Base-by-base conservation (phyloP, 2,797 vertebrate species). In the Platyrinchus mystaceus region DNA sequence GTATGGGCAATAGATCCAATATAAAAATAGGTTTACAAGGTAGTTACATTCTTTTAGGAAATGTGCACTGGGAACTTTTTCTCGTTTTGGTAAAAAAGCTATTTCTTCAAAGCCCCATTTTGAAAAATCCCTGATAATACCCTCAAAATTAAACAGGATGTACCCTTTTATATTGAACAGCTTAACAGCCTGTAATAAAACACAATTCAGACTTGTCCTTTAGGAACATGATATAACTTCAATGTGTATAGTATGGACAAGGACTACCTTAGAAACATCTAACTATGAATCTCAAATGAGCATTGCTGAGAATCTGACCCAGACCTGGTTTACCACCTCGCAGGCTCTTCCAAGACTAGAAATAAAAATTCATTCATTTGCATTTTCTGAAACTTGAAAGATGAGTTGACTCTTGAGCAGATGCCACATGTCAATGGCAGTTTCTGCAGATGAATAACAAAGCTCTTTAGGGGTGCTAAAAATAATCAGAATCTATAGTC, bases 391-490 rank as follows among this genome's bases (percentile, higher is more conserved):
- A 93, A 68, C 34, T 66, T 86, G 80, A 81, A 84, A 88, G 20
- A 23, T 1, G 5, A 84, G 44, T 49, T 76, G 60, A 67, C 49
- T 30, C 2, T 62, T 47, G 79, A 90, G 58, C 82, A 91, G 81
- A 85, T 91, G 74, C 70, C 28, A 12, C 34, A 39, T 66, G 60
- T 92, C 91, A 83, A 5, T 52, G 68, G 21, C 83, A 94, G 69
- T 87, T 97, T 76, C 56, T 93, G 64, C 46, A 92, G 76, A 58
- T 87, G 68, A 94, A 68, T 91, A 94, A 62, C 88, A 70, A 88
- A 93, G 44, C 79, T 92, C 77, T 91, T 95, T 9, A 76, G 49
- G 34, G 70, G 17, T 50, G 81, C 77, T 95, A 91, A 94, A 96
- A 92, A 89, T 90, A 95, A 49, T 68, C 15, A 49, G 14, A 59